Conservation (phyloP, 92 coral and sea anemone species). For the Paragorgia papillata region DNA sequence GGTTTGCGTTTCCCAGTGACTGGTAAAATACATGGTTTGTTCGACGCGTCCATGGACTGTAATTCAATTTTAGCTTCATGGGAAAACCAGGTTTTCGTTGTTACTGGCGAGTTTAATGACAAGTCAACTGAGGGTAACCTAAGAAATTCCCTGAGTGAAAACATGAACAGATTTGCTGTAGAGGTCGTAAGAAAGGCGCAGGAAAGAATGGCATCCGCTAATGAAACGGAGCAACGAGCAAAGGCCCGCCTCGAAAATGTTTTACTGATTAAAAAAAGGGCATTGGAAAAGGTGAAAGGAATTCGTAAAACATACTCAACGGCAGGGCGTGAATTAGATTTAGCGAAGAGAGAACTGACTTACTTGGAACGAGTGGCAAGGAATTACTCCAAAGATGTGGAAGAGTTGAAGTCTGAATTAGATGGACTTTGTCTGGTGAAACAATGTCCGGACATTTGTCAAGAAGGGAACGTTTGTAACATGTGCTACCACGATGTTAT, state of each 20-base stretch:
- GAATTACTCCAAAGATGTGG: background rate
- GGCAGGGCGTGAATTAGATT: background rate
- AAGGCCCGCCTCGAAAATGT: background rate
- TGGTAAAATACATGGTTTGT: background rate
- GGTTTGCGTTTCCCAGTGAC: background rate
- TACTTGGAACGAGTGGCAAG: background rate
- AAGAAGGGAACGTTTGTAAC: conserved; percentile 55
- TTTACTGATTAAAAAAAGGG: background rate
- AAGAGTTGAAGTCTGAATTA: conserved; percentile 39
- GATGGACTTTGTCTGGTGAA: conserved; percentile 54
- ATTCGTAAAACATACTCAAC: conserved; percentile 5
- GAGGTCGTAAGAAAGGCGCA: background rate
- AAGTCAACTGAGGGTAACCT: background rate
- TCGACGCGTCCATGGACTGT: background rate
- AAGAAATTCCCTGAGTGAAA: background rate
- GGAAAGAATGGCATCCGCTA: background rate
- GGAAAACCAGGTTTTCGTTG: background rate
- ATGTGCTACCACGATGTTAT: conserved; percentile 61
- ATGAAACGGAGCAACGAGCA: background rate
- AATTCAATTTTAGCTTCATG: background rate
- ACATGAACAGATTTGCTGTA: background rate
- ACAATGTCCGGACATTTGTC: conserved; percentile 58
- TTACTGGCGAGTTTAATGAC: background rate
- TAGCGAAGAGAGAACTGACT: conserved; percentile 34
- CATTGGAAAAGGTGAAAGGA: background rate